Percentiles rank a stretch among this genome's conserved stretches.
Evolutionary conservation across 2,113 vertebrate genomes (phyloP).

Genomic region (Salvelinus alpinus): DNA sequence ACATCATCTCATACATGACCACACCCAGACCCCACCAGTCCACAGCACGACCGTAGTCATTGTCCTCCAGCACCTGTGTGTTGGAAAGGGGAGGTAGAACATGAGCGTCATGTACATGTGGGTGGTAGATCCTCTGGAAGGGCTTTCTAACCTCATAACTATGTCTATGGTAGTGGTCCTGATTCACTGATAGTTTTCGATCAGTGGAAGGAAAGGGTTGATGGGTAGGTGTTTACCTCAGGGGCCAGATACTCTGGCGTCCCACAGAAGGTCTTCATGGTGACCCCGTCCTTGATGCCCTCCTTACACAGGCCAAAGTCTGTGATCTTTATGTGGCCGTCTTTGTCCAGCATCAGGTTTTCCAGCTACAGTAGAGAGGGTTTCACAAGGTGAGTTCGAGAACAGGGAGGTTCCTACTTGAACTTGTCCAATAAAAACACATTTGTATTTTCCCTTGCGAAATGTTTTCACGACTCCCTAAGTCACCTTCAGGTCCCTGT

Average conservation of each 20-base stretch:
- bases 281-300: constrained; percentile 89
- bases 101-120: not conserved
- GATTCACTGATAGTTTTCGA: no score
- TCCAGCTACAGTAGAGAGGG: constrained; percentile 78
- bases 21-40: constrained; percentile 84
- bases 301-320: constrained; percentile 96
- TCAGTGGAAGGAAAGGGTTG: not conserved
- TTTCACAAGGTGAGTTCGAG: not conserved
- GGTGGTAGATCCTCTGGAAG: not conserved
- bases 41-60: constrained; percentile 76
- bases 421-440: not conserved
- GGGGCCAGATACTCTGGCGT: constrained; percentile 93
- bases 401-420: not conserved
- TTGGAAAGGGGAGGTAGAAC: not conserved
- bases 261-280: constrained; percentile 95
- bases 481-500: constrained; percentile 92
- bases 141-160: no score
- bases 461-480: no score
- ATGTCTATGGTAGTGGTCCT: not conserved
- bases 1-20: constrained; percentile 85
- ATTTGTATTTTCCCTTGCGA: no score
- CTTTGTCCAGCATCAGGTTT: constrained; percentile 95
- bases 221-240: constrained; percentile 74
- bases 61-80: constrained; percentile 79
- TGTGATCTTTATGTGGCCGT: constrained; percentile 94